Conservation (phyloP, 2,113 vertebrate genomes). For the Microcebus griseorufus region DNA sequence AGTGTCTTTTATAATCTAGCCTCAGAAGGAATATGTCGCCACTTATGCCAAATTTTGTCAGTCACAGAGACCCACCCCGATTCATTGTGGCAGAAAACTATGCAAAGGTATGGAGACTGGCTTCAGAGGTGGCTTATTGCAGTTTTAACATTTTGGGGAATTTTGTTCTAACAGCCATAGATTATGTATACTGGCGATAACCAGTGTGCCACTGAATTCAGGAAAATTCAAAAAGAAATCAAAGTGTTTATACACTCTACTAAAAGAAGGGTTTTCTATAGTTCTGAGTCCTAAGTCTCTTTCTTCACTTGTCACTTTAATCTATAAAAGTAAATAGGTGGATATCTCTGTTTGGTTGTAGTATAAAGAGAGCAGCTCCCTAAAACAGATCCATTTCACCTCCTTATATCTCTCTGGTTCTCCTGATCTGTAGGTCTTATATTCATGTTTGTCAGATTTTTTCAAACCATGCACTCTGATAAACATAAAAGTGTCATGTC, state of each 20-base stretch:
- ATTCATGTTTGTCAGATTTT: slow-evolving; percentile 4
- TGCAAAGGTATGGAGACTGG: neutral
- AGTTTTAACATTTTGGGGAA: neutral
- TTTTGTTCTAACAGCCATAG: neutral
- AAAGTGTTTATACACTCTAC: neutral
- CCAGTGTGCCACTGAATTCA: neutral
- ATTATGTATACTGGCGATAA: neutral
- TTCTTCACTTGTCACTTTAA: slow-evolving; percentile 1
- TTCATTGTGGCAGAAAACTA: neutral
- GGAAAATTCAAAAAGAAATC: neutral
- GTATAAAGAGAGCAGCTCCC: neutral
- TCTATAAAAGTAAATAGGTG: neutral
- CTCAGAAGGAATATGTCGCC: neutral
- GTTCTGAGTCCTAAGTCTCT: neutral
- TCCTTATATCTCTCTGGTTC: neutral
- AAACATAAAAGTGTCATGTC: neutral
- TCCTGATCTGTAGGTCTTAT: neutral
- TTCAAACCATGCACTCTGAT: neutral
- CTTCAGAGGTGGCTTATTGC: neutral
- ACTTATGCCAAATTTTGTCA: neutral
- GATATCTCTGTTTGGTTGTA: neutral
- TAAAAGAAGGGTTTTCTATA: neutral
- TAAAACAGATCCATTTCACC: neutral
- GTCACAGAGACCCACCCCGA: neutral
- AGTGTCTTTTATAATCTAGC: neutral